Evolutionary conservation across 2,888 invertebrate genomes (phyloP).

Genomic region (Nomada ferruginata): DNA sequence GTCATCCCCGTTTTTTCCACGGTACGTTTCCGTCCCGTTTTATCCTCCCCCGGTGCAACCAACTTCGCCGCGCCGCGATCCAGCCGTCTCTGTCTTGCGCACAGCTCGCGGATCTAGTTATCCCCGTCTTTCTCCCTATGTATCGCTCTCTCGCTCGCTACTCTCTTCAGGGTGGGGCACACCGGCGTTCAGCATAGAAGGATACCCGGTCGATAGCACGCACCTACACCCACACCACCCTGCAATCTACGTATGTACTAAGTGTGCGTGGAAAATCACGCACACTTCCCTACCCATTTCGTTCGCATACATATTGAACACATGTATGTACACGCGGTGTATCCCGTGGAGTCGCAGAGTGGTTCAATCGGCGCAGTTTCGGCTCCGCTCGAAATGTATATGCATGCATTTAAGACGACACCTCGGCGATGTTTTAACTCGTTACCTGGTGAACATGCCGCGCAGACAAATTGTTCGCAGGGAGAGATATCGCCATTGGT

Average conservation of each 20-base stretch:
- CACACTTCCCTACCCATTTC: background rate
- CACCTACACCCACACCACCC: slow-evolving; percentile 74
- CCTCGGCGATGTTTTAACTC: background rate
- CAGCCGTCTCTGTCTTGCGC: background rate
- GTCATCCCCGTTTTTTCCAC: slow-evolving; percentile 21
- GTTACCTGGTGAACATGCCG: background rate
- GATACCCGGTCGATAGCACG: slow-evolving; percentile 81
- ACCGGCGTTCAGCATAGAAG: slow-evolving; percentile 70
- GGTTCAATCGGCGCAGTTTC: slow-evolving; percentile 40
- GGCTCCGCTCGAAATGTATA: background rate
- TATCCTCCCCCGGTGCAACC: background rate
- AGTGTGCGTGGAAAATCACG: slow-evolving; percentile 55
- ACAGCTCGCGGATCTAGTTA: background rate
- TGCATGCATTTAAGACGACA: background rate
- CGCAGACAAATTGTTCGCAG: background rate
- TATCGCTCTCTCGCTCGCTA: slow-evolving; percentile 41
- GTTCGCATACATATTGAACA: background rate
- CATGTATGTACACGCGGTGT: background rate
- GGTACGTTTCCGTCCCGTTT: background rate
- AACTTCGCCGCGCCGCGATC: background rate
- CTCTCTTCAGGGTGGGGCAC: slow-evolving; percentile 76
- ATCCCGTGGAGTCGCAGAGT: background rate
- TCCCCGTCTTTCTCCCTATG: slow-evolving; percentile 2
- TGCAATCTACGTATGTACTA: background rate
- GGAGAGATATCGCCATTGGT: too few relatives aligned